Evolutionary conservation across 2,888 invertebrate species (phyloP), one percentile per base, ranked within the genome.

Genomic region (Leucophora obtusa): DNA sequence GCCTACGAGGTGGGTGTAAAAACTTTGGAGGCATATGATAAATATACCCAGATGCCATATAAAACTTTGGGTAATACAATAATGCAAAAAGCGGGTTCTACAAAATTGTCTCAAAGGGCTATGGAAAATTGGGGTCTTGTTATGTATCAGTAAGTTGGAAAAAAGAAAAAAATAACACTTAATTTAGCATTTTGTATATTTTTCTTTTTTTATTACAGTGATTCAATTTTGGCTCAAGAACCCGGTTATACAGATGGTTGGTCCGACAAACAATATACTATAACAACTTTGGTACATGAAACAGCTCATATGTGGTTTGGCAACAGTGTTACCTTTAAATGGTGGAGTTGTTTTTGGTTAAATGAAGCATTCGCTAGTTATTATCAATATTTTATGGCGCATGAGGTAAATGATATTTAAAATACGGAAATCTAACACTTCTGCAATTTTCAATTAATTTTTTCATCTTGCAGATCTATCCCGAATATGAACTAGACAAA

Each of bases 101-200:
- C 95, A 0, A 94, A 95, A 84, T 96, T 96, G 89, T 92, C 93
- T 0, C 94, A 94, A 68, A 94, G 93, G 18, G 94, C 96, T 74
- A 97, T 97, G 96, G 96, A 97, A 87, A 97, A 97, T 87, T 97
- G 97, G 96, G 97, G 97, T 1, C 91, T 97, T 4, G 92, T 96
- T 11, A 96, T 95, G 4, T 97, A 95, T 90, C 93, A 93, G 94
- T 94, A 88, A 94, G 87, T 91, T 91, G 62, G 93, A 94, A 21
- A 21, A 17, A 11, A 9, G n/a, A n/a, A 14, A 15, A 62, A 70
- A 35, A 0, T 28, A 1, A 33, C 17, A 54, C 24, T 14, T 4
- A 51, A 50, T 47, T 59, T 35, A n/a, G 10, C 7, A 14, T 50
- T 58, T 17, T 11, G n/a, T n/a, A n/a, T n/a, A n/a, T 59, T 4